A percentile compares a stretch with the other conserved stretches of the same genome.
phyloP scores from a whole-genome alignment of 2,113 vertebrate species.

The Dipodomys spectabilis region DNA sequence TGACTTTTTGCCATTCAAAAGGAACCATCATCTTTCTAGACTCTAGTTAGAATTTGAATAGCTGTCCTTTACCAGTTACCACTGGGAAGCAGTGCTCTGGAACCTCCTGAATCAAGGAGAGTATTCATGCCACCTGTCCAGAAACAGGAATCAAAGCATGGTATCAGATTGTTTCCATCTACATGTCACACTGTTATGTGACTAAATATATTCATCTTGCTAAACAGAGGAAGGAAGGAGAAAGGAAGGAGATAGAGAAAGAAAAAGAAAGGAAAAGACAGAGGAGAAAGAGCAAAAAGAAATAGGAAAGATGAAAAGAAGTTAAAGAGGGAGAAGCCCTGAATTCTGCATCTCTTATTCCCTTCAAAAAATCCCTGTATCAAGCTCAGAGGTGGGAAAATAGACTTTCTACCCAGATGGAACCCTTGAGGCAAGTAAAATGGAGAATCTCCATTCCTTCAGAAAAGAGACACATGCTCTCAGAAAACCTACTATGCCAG shows the following conservation, averaged over 20 bases:
- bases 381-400: neutral
- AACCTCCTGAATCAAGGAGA: constrained; percentile 59
- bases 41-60: constrained; percentile 77
- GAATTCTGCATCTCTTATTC: constrained; percentile 20
- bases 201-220: constrained; percentile 80
- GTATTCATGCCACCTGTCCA: constrained; percentile 42
- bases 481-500: neutral
- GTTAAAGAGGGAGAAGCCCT: no score
- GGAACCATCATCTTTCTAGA: constrained; percentile 74
- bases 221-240: neutral
- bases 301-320: neutral
- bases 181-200: constrained; percentile 73
- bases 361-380: neutral
- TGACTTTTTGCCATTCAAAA: constrained; percentile 67
- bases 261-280: neutral
- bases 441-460: neutral
- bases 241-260: no score
- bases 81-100: constrained; percentile 75
- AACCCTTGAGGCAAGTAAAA: neutral
- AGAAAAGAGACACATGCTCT: neutral
- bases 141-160: constrained; percentile 56
- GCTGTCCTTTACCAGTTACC: constrained; percentile 70
- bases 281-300: neutral
- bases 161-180: constrained; percentile 78
- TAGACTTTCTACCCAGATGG: neutral